These are phyloP conservation scores for Serrognathus titanus DNA, from an alignment of 2,888 invertebrate species.

Conservation along the genomic window DNA sequence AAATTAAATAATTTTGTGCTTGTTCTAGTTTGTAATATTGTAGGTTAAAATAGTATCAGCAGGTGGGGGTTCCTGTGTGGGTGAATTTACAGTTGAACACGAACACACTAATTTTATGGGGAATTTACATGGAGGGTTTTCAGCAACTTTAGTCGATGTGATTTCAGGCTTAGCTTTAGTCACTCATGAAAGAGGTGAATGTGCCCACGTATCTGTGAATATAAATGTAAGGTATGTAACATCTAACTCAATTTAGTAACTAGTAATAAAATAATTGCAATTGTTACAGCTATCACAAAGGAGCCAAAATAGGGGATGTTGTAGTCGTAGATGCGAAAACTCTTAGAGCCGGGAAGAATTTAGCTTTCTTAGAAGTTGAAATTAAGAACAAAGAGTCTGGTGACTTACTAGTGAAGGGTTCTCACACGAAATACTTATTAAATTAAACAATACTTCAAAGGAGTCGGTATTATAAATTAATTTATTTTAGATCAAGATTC, in stretches of 20 bases:
- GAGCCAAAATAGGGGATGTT: neutral
- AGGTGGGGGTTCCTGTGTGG: neutral
- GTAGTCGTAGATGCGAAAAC: neutral
- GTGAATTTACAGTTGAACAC: neutral
- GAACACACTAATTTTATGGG: neutral
- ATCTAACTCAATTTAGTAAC: too few species aligned
- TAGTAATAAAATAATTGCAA: neutral
- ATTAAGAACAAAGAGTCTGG: neutral
- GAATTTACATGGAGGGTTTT: neutral
- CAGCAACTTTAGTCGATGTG: neutral
- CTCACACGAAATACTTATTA: conserved; percentile 3
- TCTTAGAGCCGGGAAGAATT: neutral
- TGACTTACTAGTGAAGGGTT: conserved; percentile 1
- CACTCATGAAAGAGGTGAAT: neutral
- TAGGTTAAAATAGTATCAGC: neutral
- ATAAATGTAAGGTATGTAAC: conserved; percentile 70
- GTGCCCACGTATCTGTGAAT: conserved; percentile 70
- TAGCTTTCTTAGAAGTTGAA: neutral
- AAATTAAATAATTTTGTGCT: too few species aligned
- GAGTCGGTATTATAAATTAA: too few species aligned
- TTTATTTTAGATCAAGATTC: too few species aligned
- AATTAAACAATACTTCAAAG: neutral
- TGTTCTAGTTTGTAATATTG: neutral
- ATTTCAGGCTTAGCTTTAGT: neutral
- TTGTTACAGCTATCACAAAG: conserved; percentile 18